phyloP scores from a whole-genome alignment of 2,113 vertebrate genomes.

The Phyllostomus hastatus region DNA sequence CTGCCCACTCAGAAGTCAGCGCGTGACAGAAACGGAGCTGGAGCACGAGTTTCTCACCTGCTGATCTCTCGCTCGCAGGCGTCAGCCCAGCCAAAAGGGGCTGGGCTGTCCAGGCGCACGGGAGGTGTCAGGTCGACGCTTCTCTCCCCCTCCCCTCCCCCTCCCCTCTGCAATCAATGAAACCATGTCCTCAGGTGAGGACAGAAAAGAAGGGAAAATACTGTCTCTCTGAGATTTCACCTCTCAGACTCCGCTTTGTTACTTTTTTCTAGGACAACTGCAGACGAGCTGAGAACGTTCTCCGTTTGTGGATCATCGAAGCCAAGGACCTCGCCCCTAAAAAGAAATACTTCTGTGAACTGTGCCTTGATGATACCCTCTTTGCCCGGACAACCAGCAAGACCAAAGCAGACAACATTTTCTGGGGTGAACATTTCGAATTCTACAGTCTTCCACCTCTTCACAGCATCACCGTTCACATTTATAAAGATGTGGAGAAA shows the following conservation, averaged over 20 bases:
- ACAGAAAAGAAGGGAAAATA: not conserved
- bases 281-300: conserved; percentile 90
- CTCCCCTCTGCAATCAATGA: too few species aligned
- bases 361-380: conserved; percentile 96
- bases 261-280: conserved; percentile 90
- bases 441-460: conserved; percentile 89
- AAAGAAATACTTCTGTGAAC: conserved; percentile 98
- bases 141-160: too few species aligned
- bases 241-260: conserved; percentile 16
- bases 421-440: conserved; percentile 98
- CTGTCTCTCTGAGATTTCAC: not conserved
- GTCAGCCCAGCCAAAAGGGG: too few species aligned
- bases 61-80: not conserved
- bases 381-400: conserved; percentile 98
- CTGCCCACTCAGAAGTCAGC: not conserved
- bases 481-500: conserved; percentile 96
- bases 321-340: conserved; percentile 96
- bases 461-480: conserved; percentile 93
- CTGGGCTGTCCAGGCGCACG: too few species aligned
- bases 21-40: not conserved
- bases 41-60: not conserved
- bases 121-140: too few species aligned
- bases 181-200: too few species aligned
- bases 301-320: conserved; percentile 97
- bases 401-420: conserved; percentile 92